Base-by-base conservation (phyloP, 2,888 invertebrate species). In the Callinectes sapidus region DNA sequence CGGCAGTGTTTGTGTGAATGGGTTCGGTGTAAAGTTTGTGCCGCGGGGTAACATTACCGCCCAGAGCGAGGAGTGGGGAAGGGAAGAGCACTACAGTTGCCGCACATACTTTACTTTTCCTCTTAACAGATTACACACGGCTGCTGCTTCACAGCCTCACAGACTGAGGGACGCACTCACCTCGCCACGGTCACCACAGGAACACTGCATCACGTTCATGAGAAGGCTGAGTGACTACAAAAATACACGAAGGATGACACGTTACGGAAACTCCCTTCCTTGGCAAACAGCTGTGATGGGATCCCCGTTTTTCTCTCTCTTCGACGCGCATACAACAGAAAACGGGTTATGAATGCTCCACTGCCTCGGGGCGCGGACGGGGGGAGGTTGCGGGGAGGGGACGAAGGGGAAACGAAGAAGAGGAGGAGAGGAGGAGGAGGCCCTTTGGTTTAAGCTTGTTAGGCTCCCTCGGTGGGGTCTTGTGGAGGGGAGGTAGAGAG, bases 381-480 rank as follows among this genome's bases (percentile, higher is more conserved):
- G 91, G 91, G 48, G 55, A 77, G 61, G 35, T 42, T n/a, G 54
- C 18, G 87, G 54, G 35, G 35, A 35, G 55, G 35, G 88, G 88
- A 23, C 23, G 61, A 23, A 55, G 55, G 88, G 55, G 55, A 55
- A 55, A 55, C n/a, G 61, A 55, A 55, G 35, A 54, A 42, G 87
- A 54, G 55, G 55, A 85, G 28, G 90, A 35, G 39, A 55, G 87
- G 61, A 42, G 61, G 90, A 90, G 92, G 87, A 88, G 92, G 87
- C 90, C 90, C 92, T 90, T 90, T 90, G 92, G 92, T 92, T 92
- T 92, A 92, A 92, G 92, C 92, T 92, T 92, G 92, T 92, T 92
- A 92, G 92, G 18, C 87, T 55, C 87, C 88, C n/a, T 77, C 61
- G 92, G 90, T 86, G 48, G 71, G 71, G 71, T 28, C 42, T 23